Conservation (phyloP, 2,113 vertebrate species). For the Solea solea region DNA sequence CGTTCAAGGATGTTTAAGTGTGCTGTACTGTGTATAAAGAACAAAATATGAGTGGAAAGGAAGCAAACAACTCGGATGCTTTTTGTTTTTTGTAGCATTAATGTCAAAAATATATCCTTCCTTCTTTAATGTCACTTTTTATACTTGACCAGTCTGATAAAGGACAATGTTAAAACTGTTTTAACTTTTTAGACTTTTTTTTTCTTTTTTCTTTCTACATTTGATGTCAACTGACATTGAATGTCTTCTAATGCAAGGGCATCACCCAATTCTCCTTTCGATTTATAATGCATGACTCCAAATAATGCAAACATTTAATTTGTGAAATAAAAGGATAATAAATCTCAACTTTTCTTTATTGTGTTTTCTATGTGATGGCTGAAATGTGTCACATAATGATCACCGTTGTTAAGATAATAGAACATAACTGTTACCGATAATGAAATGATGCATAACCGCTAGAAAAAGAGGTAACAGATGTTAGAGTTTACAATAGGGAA, state of each 20-base stretch:
- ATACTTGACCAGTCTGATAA: conserved; percentile 69
- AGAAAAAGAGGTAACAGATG: no score
- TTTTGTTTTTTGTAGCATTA: conserved; percentile 49
- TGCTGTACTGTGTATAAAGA: conserved; percentile 51
- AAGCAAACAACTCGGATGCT: conserved; percentile 52
- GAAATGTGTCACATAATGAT: neutral
- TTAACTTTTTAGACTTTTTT: conserved; percentile 50
- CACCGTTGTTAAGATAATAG: neutral
- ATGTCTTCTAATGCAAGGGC: conserved; percentile 58
- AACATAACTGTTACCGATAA: no score
- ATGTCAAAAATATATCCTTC: conserved; percentile 56
- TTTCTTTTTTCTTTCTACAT: conserved; percentile 54
- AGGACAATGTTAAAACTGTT: conserved; percentile 39
- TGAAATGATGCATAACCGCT: no score
- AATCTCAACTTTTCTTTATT: conserved; percentile 20
- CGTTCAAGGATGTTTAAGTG: conserved; percentile 25
- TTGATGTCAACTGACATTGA: conserved; percentile 56
- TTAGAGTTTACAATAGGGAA: no score
- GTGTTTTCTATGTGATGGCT: neutral
- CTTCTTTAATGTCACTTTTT: conserved; percentile 69
- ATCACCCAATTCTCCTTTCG: conserved; percentile 53
- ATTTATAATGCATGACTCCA: conserved; percentile 64
- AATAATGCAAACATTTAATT: conserved; percentile 53
- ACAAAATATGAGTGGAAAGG: conserved; percentile 61
- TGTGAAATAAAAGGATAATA: conserved; percentile 69